Evolutionary conservation across 2,797 vertebrate genomes (phyloP), one percentile per base, ranked within the genome.

Genomic region (Masticophis lateralis): DNA sequence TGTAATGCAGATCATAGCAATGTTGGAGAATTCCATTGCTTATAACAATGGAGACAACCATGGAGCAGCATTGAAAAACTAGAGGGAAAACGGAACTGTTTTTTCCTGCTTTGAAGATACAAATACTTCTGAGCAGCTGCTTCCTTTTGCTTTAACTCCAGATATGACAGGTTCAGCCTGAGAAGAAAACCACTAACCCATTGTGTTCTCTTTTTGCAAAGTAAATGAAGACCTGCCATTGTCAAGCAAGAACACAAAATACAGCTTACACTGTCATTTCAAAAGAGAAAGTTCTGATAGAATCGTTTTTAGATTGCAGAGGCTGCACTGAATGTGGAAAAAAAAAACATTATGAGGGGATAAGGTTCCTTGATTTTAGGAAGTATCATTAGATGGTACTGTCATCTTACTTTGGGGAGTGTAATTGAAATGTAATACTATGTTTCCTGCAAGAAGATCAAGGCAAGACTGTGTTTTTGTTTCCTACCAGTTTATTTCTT

Each of bases 1-100:
- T 95, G 86, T 63, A 96, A 97, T 97, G 95, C 97, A 96, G 95
- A 94, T 95, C 97, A 95, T 91, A 32, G 0, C 93, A 95, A 56
- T 63, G 92, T 94, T 94, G 93, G 66, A 94, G 96, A 95, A 97
- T 95, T 90, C 43, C 92, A 89, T 69, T 93, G 89, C 90, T 95
- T 37, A 27, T 59, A 92, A 63, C 5, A 1, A 53, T 74, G 86
- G 95, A 94, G 91, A 94, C 56, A 56, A 53, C 79, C 91, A 57
- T 66, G 74, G 60, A 97, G 86, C 91, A 94, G 63, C 0, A 12
- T 94, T 13, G 89, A 55, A 90, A 43, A 87, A 28, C 83, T 66
- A 2, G 93, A 43, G 66, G 83, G 93, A 92, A 86, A 92, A 9
- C 6, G 43, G 86, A 43, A 91, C 79, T 87, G 86, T 86, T 96